Evolutionary conservation across 2,113 vertebrate species (phyloP).

Genomic region (Mus musculus): GRCm39 chr1:118261501-118262000

Average conservation of each 20-base stretch:
- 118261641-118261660: too few species aligned
- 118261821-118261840: neutral
- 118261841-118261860: neutral
- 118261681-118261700: too few species aligned
- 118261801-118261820: neutral
- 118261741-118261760: too few species aligned
- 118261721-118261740: too few species aligned
- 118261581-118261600: too few species aligned
- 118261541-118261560: neutral
- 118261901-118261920: neutral
- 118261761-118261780: neutral
- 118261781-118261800: neutral
- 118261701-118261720: too few species aligned
- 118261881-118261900: neutral
- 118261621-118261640: too few species aligned
- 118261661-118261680: too few species aligned
- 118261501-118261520: neutral
- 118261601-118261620: too few species aligned
- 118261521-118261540: neutral
- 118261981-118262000: neutral
- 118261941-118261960: neutral
- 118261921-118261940: neutral
- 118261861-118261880: neutral
- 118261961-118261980: neutral
- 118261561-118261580: too few species aligned